These are phyloP conservation scores for Arctia plantaginis DNA, from an alignment of 2,888 invertebrate species.

Conservation along the genomic window DNA sequence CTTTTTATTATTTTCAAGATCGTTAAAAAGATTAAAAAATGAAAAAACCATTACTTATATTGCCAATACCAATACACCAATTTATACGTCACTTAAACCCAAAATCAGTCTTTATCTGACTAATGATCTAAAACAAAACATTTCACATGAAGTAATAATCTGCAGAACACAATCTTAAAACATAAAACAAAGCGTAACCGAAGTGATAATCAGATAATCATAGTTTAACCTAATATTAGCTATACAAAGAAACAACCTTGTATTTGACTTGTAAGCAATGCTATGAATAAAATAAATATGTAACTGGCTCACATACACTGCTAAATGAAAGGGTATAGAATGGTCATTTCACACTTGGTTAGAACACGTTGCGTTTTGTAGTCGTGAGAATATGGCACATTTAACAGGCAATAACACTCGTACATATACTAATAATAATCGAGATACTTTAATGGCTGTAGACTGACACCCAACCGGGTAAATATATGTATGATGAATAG, in stretches of 20 bases:
- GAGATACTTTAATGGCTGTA: not conserved
- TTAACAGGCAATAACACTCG: not conserved
- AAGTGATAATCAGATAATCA: conserved; percentile 45
- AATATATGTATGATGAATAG: not conserved
- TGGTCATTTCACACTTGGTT: conserved; percentile 30
- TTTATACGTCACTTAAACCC: not conserved
- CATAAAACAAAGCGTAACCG: conserved; percentile 16
- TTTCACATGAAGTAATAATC: conserved; percentile 11
- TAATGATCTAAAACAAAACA: conserved; percentile 6
- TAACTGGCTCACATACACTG: conserved; percentile 47
- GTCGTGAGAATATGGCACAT: not conserved
- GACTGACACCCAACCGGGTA: not conserved
- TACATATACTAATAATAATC: not conserved
- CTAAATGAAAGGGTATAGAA: conserved; percentile 36
- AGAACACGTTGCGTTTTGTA: conserved; percentile 16
- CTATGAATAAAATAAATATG: conserved; percentile 62
- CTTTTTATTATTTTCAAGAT: not conserved
- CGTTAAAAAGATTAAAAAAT: not conserved
- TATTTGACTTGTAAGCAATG: conserved; percentile 54
- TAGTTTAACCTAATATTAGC: conserved; percentile 50
- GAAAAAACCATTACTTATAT: not conserved
- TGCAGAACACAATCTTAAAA: conserved; percentile 14
- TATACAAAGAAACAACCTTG: conserved; percentile 65
- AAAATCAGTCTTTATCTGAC: not conserved
- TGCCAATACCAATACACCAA: not conserved